Base-by-base conservation (phyloP, 2,797 vertebrate genomes). In the Sebastes variabilis region DNA sequence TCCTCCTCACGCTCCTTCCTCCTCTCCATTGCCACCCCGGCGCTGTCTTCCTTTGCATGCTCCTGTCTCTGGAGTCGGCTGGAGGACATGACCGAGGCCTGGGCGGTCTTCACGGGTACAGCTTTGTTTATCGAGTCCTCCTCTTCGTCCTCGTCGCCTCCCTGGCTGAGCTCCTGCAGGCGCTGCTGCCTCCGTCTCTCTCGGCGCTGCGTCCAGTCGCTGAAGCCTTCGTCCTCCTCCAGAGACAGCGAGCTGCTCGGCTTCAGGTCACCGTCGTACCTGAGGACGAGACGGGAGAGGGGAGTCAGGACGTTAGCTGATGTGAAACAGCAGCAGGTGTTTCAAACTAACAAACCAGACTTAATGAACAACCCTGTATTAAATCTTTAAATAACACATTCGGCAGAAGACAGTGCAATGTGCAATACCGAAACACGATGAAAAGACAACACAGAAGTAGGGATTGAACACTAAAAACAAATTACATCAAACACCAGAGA, bases 211-310 rank as follows among this genome's bases (percentile, higher is more conserved):
- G 97, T 96, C 98, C 98, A 98, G 91, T 99, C 98, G 0, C 97
- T 96, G 88, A 99, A 99, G 9, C 98, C 98, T 78, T 99, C 98
- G 1, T 99, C 97, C 72, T 99, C 98, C 12, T 98, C 98, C 86
- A 96, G 86, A 46, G 96, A 95, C 0, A 89, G 93, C 3, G 89
- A 88, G 72, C 92, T 85, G 0, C 89, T 89, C 6, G 96, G 93
- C 91, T 98, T 97, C 22, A 92, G 85, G 25, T 82, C 74, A 0
- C 69, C 64, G 27, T 95, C 93, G 49, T 87, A 94, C 84, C 96
- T 97, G 88, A 27, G 66, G 65, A 65, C 1, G 3, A 62, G n/a
- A 77, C 2, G 3, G 7, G 29, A 25, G n/a, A 32, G 7, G 4
- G 69, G 32, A 67, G n/a, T 27, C 3, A 18, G 11, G 34, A 38